A percentile compares a stretch with the other conserved stretches of the same genome.
Evolutionary conservation across 2,888 invertebrate genomes (phyloP).

Genomic region (Galeopsomyia nigrocyanea): DNA sequence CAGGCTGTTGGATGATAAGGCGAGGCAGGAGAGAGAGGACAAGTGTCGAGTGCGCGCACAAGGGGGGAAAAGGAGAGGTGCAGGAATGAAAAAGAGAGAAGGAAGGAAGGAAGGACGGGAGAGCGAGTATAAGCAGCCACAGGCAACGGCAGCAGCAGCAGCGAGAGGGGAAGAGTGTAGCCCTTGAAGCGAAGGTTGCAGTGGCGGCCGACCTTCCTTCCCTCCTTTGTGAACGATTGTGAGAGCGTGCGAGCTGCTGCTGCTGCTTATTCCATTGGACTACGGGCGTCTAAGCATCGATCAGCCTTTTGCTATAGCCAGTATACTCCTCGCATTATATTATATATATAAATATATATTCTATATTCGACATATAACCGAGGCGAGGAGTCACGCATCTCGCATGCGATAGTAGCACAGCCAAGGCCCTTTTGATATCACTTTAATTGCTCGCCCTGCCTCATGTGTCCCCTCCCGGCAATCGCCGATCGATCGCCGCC

Average conservation of each 20-base stretch:
- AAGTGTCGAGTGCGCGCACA: background rate
- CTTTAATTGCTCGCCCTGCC: background rate
- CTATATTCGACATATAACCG: too few relatives aligned
- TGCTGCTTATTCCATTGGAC: too few relatives aligned
- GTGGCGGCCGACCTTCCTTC: slow-evolving; percentile 56
- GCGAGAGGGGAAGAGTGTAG: slow-evolving; percentile 26
- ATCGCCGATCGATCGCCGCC: too few relatives aligned
- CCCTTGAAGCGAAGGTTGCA: slow-evolving; percentile 66
- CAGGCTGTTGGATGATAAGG: background rate
- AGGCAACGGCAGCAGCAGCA: slow-evolving; percentile 31
- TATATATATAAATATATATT: too few relatives aligned
- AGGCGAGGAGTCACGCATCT: slow-evolving; percentile 24
- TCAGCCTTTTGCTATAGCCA: too few relatives aligned
- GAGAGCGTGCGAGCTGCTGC: slow-evolving; percentile 13
- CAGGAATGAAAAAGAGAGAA: background rate
- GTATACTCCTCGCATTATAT: too few relatives aligned
- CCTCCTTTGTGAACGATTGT: slow-evolving; percentile 56
- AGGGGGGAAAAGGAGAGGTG: too few relatives aligned
- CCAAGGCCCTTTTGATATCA: background rate
- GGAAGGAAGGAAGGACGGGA: background rate
- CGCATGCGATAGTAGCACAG: background rate
- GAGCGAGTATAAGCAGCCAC: slow-evolving; percentile 28
- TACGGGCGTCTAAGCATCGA: too few relatives aligned
- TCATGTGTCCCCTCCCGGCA: too few relatives aligned
- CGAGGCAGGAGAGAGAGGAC: background rate